Percentiles rank a stretch among this genome's conserved stretches.
Conservation (phyloP, 2,888 invertebrate genomes). For the Chloroclystis v-ata region DNA sequence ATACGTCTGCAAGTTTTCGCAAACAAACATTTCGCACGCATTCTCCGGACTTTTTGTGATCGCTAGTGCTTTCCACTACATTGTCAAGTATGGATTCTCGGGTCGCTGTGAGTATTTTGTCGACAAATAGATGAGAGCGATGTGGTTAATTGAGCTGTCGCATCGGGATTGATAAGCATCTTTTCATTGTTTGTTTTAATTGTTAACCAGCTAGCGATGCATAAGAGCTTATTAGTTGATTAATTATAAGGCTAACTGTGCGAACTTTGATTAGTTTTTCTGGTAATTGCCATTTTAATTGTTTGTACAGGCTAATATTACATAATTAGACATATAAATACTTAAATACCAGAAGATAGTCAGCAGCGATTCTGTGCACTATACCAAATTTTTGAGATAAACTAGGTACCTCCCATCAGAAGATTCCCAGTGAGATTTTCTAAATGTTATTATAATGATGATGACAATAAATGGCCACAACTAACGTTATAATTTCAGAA, state of each 20-base stretch:
- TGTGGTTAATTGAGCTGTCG: constrained; percentile 31
- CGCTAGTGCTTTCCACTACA: constrained; percentile 59
- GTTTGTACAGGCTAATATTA: too few species aligned
- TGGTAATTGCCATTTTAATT: too few species aligned
- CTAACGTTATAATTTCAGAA: too few species aligned
- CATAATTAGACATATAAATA: too few species aligned
- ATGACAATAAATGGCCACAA: too few species aligned
- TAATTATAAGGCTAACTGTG: constrained; percentile 9
- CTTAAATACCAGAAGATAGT: too few species aligned
- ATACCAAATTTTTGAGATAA: too few species aligned
- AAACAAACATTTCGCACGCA: constrained; percentile 45
- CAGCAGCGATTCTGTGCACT: too few species aligned
- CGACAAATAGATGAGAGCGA: constrained; percentile 30
- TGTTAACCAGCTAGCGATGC: constrained; percentile 12
- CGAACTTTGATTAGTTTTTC: constrained; percentile 6
- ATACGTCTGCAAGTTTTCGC: constrained; percentile 24
- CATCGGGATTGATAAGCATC: constrained; percentile 14
- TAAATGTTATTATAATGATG: too few species aligned
- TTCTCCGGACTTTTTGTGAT: constrained; percentile 48
- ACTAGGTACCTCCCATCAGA: too few species aligned
- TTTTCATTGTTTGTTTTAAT: constrained; percentile 21
- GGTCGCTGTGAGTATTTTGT: constrained; percentile 56
- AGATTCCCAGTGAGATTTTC: too few species aligned
- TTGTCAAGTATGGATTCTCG: constrained; percentile 69
- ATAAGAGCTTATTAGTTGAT: constrained; percentile 5